These are phyloP conservation scores for Dryas iulia DNA, from an alignment of 1,140 invertebrate genomes.

Conservation along the genomic window DNA sequence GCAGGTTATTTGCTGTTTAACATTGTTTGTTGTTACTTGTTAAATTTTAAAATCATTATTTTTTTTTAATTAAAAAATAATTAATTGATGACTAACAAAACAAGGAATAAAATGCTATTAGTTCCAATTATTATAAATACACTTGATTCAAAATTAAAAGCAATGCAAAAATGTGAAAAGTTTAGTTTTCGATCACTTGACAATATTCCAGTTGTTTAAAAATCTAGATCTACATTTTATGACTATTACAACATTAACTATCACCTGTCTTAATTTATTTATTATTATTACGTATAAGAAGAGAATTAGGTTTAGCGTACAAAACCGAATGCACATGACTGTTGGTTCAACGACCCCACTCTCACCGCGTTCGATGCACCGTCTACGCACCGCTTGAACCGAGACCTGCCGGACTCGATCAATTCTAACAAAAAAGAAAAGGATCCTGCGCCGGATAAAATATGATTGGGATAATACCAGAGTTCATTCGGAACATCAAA, in stretches of 20 bases:
- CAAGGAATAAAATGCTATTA: too few species aligned
- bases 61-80: too few species aligned
- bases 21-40: not conserved
- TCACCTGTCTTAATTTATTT: slow-evolving; percentile 31
- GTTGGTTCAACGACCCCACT: slow-evolving; percentile 68
- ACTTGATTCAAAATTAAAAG: not conserved
- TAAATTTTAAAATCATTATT: too few species aligned
- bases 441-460: slow-evolving; percentile 9
- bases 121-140: too few species aligned
- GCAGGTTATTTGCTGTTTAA: not conserved
- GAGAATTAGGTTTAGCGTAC: slow-evolving; percentile 47
- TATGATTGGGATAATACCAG: slow-evolving; percentile 8
- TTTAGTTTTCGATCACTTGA: not conserved
- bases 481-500: slow-evolving; percentile 2
- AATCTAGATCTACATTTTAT: not conserved
- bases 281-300: slow-evolving; percentile 39
- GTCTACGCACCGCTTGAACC: slow-evolving; percentile 49
- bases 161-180: not conserved
- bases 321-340: slow-evolving; percentile 68
- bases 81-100: too few species aligned
- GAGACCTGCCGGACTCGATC: slow-evolving; percentile 47
- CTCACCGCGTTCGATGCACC: slow-evolving; percentile 77
- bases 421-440: slow-evolving; percentile 40
- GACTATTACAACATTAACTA: slow-evolving; percentile 20
- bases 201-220: not conserved